phyloP scores from a whole-genome alignment of 2,797 vertebrate species.

The Melanotaenia trifasciata region DNA sequence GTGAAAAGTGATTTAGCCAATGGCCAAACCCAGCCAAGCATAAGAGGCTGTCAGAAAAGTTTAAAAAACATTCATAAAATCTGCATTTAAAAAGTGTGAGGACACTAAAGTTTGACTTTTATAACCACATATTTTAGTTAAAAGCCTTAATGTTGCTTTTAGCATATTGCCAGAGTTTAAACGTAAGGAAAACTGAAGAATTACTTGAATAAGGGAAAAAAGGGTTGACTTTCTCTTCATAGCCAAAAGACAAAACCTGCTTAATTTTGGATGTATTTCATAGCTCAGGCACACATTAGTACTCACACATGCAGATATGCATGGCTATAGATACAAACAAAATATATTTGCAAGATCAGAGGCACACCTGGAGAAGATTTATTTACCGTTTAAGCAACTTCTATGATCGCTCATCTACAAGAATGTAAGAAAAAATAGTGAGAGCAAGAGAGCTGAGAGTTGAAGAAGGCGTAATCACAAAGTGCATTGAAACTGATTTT shows the following conservation, averaged over 20 bases:
- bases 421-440: constrained; percentile 19
- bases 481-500: constrained; percentile 31
- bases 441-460: constrained; percentile 14
- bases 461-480: constrained; percentile 20
- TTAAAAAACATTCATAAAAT: constrained; percentile 53
- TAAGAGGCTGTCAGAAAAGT: constrained; percentile 39
- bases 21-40: constrained; percentile 43
- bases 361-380: constrained; percentile 11
- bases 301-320: constrained; percentile 42
- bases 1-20: constrained; percentile 49
- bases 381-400: constrained; percentile 21
- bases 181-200: constrained; percentile 31
- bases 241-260: constrained; percentile 30
- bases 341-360: constrained; percentile 16
- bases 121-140: constrained; percentile 38
- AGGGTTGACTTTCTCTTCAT: constrained; percentile 25
- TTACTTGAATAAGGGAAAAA: constrained; percentile 41
- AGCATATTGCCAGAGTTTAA: constrained; percentile 42
- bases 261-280: constrained; percentile 28
- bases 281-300: constrained; percentile 29
- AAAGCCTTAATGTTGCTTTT: constrained; percentile 48
- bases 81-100: constrained; percentile 33
- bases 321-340: constrained; percentile 11
- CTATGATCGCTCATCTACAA: constrained; percentile 24
- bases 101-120: constrained; percentile 46